phyloP scores from a whole-genome alignment of 2,113 vertebrate genomes.

The Scomber colias region DNA sequence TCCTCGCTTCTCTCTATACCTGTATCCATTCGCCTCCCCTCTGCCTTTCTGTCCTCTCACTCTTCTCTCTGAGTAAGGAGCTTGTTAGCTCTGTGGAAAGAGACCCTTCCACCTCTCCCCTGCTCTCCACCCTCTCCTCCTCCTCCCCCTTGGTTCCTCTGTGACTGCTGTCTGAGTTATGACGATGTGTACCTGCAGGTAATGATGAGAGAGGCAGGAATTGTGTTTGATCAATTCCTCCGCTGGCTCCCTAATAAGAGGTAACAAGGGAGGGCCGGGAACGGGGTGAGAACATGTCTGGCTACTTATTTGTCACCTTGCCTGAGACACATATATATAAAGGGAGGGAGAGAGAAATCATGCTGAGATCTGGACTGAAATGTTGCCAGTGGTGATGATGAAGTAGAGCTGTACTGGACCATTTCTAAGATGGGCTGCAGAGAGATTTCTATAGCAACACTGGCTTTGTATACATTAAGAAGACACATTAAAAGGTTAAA shows the following conservation, averaged over 20 bases:
- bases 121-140: neutral
- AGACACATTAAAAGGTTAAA: neutral
- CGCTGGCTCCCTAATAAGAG: constrained; percentile 42
- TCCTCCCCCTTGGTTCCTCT: neutral
- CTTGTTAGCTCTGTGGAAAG: constrained; percentile 65
- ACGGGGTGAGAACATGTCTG: constrained; percentile 31
- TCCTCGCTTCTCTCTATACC: constrained; percentile 21
- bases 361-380: neutral
- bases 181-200: constrained; percentile 41
- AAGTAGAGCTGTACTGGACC: neutral
- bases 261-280: neutral
- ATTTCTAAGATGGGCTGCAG: neutral
- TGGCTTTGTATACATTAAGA: neutral
- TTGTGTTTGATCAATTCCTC: constrained; percentile 53
- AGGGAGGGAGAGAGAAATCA: neutral
- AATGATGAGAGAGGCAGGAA: constrained; percentile 54
- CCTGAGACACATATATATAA: neutral
- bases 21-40: constrained; percentile 8
- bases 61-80: constrained; percentile 36
- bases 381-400: neutral
- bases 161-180: constrained; percentile 42
- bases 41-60: constrained; percentile 12
- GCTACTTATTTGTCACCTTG: constrained; percentile 51
- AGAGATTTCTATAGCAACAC: neutral
- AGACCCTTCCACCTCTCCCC: constrained; percentile 5